Percentiles rank a stretch among this genome's conserved stretches.
Conservation (phyloP, 2,113 vertebrate genomes). For the Mus pahari region DNA sequence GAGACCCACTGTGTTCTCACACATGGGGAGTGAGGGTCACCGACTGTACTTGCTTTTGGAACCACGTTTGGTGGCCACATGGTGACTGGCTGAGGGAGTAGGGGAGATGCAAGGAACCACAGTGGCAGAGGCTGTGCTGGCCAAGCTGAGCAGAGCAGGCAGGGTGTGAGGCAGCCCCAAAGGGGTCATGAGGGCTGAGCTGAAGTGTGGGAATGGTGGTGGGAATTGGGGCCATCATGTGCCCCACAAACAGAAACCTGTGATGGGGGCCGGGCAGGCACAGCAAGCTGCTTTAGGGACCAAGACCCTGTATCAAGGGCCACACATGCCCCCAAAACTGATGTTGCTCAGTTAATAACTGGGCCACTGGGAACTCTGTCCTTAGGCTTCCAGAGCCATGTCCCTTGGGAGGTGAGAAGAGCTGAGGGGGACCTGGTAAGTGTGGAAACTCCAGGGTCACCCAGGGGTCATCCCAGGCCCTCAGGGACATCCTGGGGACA, state of each 20-base stretch:
- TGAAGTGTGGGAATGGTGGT: neutral
- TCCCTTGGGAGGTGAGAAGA: neutral
- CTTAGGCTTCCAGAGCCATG: neutral
- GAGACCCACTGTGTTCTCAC: neutral
- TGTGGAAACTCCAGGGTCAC: too few species aligned
- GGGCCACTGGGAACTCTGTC: neutral
- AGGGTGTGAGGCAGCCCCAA: neutral
- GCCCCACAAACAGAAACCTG: neutral
- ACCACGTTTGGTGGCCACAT: conserved; percentile 61
- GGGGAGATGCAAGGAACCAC: conserved; percentile 48
- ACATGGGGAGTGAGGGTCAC: conserved; percentile 74
- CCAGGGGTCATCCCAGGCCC: neutral
- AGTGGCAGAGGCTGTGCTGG: conserved; percentile 15
- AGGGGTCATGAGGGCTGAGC: neutral
- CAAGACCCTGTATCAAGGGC: neutral
- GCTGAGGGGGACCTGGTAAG: neutral
- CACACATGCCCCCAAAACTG: neutral
- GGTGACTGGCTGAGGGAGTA: neutral
- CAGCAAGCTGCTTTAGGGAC: neutral
- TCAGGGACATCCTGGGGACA: neutral
- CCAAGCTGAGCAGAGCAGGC: neutral
- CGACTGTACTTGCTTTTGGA: conserved; percentile 80
- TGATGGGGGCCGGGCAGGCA: conserved; percentile 10
- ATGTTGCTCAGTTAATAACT: too few species aligned
- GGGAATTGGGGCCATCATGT: accelerated